Evolutionary conservation across 2,113 vertebrate species (phyloP), one percentile per base, ranked within the genome.

Genomic region (Haemorhous mexicanus): DNA sequence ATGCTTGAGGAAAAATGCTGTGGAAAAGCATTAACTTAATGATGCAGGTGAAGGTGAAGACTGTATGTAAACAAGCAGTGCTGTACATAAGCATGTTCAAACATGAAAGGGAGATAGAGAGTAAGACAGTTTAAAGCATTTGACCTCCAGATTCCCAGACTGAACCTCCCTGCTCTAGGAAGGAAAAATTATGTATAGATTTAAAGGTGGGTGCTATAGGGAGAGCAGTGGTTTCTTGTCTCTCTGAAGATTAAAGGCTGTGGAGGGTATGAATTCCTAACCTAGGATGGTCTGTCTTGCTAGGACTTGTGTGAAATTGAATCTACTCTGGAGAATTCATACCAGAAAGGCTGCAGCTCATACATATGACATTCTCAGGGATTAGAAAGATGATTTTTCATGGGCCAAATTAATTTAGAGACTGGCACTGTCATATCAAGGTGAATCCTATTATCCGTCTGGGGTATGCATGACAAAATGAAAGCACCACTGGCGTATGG

Each of bases 311-410:
- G 27, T 86, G 95, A 94, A 95, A 95, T 41, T 81, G 77, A 94
- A 94, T 87, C 91, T 46, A 7, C 49, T 66, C 35, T 69, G 56
- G 49, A 92, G 67, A 64, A 68, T 84, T 90, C 81, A 76, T 76
- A 84, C 37, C 70, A 85, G 64, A 72, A 94, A 75, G 85, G 72
- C 58, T 90, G 84, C 77, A 94, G 82, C 75, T 96, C 95, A 92
- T 93, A 63, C 59, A 47, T 17, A 49, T 85, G 68, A 21, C 90
- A 84, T 92, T 88, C 91, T 93, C 37, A 63, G 44, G 89, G 84
- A 92, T 96, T 95, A 95, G 69, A 69, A 90, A 88, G 41, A 87
- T 74, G 85, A 41, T 56, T 96, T 97, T 95, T 93, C 43, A 53
- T 66, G 68, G 74, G 59, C 53, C 64, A 70, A 32, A 75, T 93